These are phyloP conservation scores for Paramuricea clavata DNA, from an alignment of 92 coral and sea anemone genomes.

Conservation along the genomic window DNA sequence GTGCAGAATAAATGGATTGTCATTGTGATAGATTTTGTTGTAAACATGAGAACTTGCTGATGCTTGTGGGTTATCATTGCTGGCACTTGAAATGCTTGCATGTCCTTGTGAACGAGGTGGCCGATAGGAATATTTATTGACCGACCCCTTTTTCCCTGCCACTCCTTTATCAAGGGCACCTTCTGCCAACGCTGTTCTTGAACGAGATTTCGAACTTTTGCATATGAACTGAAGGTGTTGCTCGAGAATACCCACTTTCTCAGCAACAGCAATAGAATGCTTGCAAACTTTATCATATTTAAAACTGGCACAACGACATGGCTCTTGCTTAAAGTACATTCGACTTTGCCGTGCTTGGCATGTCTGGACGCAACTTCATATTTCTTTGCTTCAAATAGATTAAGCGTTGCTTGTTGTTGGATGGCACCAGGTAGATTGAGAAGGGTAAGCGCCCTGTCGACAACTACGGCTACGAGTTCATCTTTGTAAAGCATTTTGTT, in stretches of 20 bases:
- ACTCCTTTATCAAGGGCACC: constrained; percentile 60
- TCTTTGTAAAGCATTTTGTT: constrained; percentile 52
- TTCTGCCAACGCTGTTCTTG: constrained; percentile 67
- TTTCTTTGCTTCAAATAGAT: constrained; percentile 46
- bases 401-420: constrained; percentile 61
- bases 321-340: constrained; percentile 69
- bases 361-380: constrained; percentile 69
- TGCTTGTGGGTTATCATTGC: neutral
- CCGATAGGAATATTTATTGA: constrained; percentile 55
- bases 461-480: constrained; percentile 46
- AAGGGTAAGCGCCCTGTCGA: constrained; percentile 54
- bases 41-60: constrained; percentile 19
- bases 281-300: constrained; percentile 71
- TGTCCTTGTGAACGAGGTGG: constrained; percentile 63
- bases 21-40: constrained; percentile 26
- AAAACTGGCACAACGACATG: constrained; percentile 72
- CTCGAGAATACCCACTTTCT: constrained; percentile 66
- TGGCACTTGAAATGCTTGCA: neutral
- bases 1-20: constrained; percentile 54
- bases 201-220: constrained; percentile 50
- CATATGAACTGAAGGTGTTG: constrained; percentile 57
- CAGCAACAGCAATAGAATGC: constrained; percentile 74
- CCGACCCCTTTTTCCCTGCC: constrained; percentile 69
- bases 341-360: constrained; percentile 60
- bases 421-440: constrained; percentile 70